Evolutionary conservation across 2,888 invertebrate species (phyloP).

Genomic region (Calameuta idolon): DNA sequence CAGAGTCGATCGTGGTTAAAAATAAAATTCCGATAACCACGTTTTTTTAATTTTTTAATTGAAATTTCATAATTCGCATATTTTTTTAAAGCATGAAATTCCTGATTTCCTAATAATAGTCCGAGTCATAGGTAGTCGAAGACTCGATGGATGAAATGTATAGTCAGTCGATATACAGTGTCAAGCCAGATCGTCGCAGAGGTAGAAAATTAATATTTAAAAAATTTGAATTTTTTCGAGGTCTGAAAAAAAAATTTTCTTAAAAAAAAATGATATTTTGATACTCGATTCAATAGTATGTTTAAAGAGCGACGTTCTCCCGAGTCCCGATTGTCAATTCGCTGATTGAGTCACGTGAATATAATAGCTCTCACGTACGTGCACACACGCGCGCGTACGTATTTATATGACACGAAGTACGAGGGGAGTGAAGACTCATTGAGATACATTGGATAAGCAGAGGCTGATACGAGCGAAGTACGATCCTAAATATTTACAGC

Average conservation of each 20-base stretch:
- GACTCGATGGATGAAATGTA: too few relatives aligned
- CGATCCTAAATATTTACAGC: constrained; percentile 36
- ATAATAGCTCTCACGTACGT: not conserved
- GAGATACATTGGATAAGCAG: not conserved
- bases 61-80: not conserved
- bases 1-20: not conserved
- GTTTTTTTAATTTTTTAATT: not conserved
- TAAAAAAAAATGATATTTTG: too few relatives aligned
- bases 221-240: not conserved
- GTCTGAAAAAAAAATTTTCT: not conserved
- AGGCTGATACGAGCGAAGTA: not conserved
- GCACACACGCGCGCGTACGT: not conserved
- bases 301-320: not conserved
- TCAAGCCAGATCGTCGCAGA: too few relatives aligned
- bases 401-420: constrained; percentile 6
- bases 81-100: not conserved
- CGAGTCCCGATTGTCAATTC: not conserved
- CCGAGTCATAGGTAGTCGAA: not conserved
- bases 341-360: not conserved
- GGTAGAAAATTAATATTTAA: too few relatives aligned
- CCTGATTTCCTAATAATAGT: not conserved
- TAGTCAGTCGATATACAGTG: too few relatives aligned
- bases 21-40: not conserved
- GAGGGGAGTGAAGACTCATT: not conserved
- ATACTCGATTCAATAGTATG: not conserved